phyloP scores from a whole-genome alignment of 2,797 vertebrate species.

The Spinibarbus caldwelli region DNA sequence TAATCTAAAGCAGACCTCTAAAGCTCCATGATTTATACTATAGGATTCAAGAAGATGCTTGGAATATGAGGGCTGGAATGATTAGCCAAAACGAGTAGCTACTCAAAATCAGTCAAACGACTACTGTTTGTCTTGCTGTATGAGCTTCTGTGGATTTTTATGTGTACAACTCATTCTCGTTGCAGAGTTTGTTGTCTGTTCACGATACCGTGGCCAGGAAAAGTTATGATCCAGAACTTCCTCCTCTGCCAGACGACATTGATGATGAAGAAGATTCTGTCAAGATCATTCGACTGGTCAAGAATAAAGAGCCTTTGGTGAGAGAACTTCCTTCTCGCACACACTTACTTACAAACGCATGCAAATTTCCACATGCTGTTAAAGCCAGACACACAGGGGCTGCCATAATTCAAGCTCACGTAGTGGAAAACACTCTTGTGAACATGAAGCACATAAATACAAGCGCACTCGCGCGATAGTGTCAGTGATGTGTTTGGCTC shows the following conservation, averaged over 20 bases:
- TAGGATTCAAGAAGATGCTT: conserved; percentile 43
- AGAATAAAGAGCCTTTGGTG: conserved; percentile 92
- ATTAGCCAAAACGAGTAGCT: conserved; percentile 51
- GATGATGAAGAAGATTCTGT: conserved; percentile 94
- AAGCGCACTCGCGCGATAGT: background rate
- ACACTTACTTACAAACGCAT: conserved; percentile 41
- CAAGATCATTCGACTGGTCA: conserved; percentile 95
- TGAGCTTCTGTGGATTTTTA: conserved; percentile 42
- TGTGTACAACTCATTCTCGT: conserved; percentile 33
- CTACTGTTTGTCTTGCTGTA: conserved; percentile 48
- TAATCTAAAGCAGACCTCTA: conserved; percentile 52
- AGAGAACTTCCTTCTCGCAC: conserved; percentile 58
- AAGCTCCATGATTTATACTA: conserved; percentile 46
- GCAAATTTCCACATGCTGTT: conserved; percentile 14
- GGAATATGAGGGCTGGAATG: conserved; percentile 42
- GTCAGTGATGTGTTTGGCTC: conserved; percentile 22
- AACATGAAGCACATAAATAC: conserved; percentile 17
- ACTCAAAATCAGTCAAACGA: conserved; percentile 54
- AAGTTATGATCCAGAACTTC: conserved; percentile 90
- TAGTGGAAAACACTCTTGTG: conserved; percentile 29
- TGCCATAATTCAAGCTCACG: conserved; percentile 21
- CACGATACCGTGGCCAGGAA: conserved; percentile 92
- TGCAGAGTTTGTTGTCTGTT: conserved; percentile 89
- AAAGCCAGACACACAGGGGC: conserved; percentile 7
- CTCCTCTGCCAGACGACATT: conserved; percentile 91